These are phyloP conservation scores for Marronus borbonicus DNA, from an alignment of 2,888 invertebrate genomes.

Conservation along the genomic window DNA sequence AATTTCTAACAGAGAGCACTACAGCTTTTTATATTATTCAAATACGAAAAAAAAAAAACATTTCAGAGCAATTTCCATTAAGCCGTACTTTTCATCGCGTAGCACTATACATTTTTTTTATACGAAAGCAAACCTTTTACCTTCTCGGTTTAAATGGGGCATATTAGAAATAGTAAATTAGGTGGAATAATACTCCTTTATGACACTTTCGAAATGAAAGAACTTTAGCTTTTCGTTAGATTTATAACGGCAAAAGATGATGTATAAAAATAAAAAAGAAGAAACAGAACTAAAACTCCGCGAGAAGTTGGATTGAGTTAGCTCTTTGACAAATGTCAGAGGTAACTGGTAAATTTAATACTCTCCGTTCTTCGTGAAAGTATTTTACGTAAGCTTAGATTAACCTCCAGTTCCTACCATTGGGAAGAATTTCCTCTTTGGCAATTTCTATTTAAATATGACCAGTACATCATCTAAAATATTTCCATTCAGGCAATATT, in stretches of 20 bases:
- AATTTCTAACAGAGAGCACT: too few relatives aligned
- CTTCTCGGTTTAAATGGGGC: background rate
- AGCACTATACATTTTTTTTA: background rate
- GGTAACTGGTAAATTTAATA: conserved; percentile 33
- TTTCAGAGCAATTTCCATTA: too few relatives aligned
- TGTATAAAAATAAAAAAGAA: conserved; percentile 25
- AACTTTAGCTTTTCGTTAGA: conserved; percentile 29
- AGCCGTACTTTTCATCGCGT: too few relatives aligned
- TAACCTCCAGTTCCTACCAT: conserved; percentile 1
- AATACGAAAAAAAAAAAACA: too few relatives aligned
- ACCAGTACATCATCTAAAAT: too few relatives aligned
- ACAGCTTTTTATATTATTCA: too few relatives aligned
- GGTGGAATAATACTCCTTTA: conserved; percentile 27
- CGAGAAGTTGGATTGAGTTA: conserved; percentile 47
- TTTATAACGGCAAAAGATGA: conserved; percentile 12
- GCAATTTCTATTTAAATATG: too few relatives aligned
- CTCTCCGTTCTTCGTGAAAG: conserved; percentile 8
- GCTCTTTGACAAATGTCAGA: conserved; percentile 43
- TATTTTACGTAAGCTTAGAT: conserved; percentile 14
- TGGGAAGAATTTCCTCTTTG: background rate
- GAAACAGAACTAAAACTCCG: conserved; percentile 37
- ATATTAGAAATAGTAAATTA: background rate
- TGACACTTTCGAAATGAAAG: conserved; percentile 32
- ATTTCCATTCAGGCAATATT: too few relatives aligned
- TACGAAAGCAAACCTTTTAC: background rate